Percentiles rank a stretch among this genome's conserved stretches.
Conservation (phyloP, 2,797 vertebrate genomes). For the Tapera naevia region DNA sequence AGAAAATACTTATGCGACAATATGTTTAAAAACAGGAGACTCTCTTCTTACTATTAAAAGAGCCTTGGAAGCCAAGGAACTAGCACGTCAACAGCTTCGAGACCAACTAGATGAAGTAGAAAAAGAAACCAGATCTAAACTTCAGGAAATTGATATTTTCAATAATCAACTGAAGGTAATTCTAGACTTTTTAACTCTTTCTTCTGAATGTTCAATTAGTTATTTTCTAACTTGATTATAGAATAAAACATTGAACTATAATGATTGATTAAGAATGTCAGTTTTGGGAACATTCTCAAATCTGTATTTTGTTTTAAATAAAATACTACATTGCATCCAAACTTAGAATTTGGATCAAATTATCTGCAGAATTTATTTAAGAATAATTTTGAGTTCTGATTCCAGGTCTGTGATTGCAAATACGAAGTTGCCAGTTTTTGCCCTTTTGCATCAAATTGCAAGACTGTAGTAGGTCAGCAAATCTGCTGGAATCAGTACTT, state of each 20-base stretch:
- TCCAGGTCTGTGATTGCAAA: neutral
- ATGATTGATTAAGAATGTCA: neutral
- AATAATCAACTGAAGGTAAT: constrained; percentile 97
- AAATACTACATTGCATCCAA: neutral
- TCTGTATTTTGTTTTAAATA: neutral
- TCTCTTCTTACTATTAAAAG: constrained; percentile 92
- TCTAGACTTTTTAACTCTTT: neutral
- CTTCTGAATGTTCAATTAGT: neutral
- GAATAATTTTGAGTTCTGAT: constrained; percentile 30
- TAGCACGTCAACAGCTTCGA: constrained; percentile 87
- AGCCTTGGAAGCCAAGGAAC: constrained; percentile 92
- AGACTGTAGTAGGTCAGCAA: neutral
- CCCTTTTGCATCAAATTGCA: neutral
- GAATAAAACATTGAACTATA: neutral
- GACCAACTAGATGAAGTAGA: constrained; percentile 94
- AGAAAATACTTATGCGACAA: neutral
- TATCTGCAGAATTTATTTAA: neutral
- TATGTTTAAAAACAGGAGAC: constrained; percentile 83
- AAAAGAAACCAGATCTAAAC: constrained; percentile 92
- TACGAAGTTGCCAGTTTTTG: neutral
- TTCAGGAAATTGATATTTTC: constrained; percentile 96
- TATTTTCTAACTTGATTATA: neutral
- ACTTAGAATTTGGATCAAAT: neutral
- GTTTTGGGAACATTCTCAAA: neutral
- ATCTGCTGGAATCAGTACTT: constrained; percentile 33